Conservation (phyloP, 35 echinoderm and acorn worm species). For the Chiridota heheva region DNA sequence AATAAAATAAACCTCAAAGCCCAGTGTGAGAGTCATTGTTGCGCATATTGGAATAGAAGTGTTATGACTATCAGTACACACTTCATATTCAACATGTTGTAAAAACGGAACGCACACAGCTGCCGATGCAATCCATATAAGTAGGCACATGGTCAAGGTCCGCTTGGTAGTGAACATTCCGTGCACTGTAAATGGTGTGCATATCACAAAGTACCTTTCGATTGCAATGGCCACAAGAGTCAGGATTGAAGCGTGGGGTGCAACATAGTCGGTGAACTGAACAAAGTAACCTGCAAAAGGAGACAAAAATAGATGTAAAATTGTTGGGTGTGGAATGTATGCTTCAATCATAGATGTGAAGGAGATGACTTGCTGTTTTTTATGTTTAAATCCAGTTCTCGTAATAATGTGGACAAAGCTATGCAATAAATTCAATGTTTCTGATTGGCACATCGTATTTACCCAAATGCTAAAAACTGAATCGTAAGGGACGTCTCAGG, state of each 20-base stretch:
- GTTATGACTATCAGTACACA: constrained; percentile 32
- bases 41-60: constrained; percentile 25
- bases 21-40: neutral
- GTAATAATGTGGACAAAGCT: too few relatives aligned
- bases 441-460: too few relatives aligned
- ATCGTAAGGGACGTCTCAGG: too few relatives aligned
- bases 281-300: constrained; percentile 68
- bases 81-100: constrained; percentile 25
- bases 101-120: constrained; percentile 57
- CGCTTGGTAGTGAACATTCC: constrained; percentile 76
- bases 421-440: too few relatives aligned
- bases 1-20: constrained; percentile 45
- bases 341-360: neutral
- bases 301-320: neutral
- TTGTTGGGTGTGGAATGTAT: too few relatives aligned
- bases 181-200: constrained; percentile 79
- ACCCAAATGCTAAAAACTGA: too few relatives aligned
- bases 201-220: constrained; percentile 92
- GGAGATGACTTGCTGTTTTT: too few relatives aligned
- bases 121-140: constrained; percentile 70
- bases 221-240: constrained; percentile 80
- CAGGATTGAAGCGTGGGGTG: constrained; percentile 74
- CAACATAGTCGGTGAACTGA: constrained; percentile 62
- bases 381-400: too few relatives aligned
- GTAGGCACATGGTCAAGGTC: constrained; percentile 66